Percentiles rank a stretch among this genome's conserved stretches.
These are phyloP conservation scores for Pyrocoelia pectoralis DNA, from an alignment of 2,888 invertebrate species.

Conservation along the genomic window DNA sequence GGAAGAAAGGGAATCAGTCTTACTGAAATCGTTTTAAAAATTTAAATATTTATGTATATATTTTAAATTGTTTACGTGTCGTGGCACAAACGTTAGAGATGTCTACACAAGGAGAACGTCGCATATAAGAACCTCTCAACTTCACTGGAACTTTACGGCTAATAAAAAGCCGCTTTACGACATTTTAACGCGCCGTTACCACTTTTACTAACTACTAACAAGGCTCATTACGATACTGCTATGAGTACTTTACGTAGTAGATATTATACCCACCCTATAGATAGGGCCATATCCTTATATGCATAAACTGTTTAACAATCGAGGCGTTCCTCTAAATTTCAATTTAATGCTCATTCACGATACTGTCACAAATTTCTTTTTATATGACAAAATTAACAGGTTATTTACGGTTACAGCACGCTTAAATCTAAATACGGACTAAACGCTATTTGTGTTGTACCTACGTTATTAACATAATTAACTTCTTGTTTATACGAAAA, in stretches of 20 bases:
- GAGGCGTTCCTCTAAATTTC: conserved; percentile 14
- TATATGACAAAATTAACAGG: not conserved
- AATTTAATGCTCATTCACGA: conserved; percentile 29
- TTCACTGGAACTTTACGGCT: conserved; percentile 56
- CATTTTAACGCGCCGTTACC: conserved; percentile 60
- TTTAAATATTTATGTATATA: not conserved
- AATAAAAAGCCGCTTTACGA: conserved; percentile 60
- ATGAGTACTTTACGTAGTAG: conserved; percentile 54
- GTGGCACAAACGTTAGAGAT: conserved; percentile 32
- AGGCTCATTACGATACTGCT: conserved; percentile 59
- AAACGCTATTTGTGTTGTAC: too few species aligned
- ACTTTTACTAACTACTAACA: conserved; percentile 60
- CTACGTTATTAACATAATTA: too few species aligned
- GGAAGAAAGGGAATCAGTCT: too few species aligned
- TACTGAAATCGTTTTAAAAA: not conserved
- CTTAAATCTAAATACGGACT: too few species aligned
- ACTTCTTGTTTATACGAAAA: too few species aligned
- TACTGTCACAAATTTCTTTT: conserved; percentile 16
- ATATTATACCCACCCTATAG: conserved; percentile 48
- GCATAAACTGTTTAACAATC: conserved; percentile 37
- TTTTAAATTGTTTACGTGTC: conserved; percentile 54
- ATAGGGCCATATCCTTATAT: conserved; percentile 37
- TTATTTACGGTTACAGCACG: not conserved
- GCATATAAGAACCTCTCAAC: conserved; percentile 50
- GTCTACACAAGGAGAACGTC: conserved; percentile 49